phyloP scores from a whole-genome alignment of 2,888 invertebrate species.

The Spodoptera exigua region DNA sequence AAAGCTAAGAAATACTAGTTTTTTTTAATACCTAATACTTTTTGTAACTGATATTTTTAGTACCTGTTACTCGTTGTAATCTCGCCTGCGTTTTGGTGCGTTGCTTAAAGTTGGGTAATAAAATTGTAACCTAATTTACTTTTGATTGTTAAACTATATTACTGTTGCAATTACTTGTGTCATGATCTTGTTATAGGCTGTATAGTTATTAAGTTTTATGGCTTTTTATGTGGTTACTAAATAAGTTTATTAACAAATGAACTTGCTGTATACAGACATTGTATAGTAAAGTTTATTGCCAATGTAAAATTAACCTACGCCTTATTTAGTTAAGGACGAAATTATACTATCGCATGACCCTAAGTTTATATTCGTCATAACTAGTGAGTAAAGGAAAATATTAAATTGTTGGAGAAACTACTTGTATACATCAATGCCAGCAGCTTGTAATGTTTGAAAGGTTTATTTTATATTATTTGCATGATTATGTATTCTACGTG shows the following conservation, averaged over 20 bases:
- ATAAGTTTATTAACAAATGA: constrained; percentile 1
- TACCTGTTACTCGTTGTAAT: constrained; percentile 5
- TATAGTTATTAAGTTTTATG: constrained; percentile 22
- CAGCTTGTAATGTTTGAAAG: too few relatives aligned
- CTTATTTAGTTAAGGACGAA: too few relatives aligned
- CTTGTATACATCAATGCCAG: too few relatives aligned
- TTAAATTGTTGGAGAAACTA: too few relatives aligned
- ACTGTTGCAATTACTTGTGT: constrained; percentile 40
- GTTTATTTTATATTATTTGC: too few relatives aligned
- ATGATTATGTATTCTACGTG: too few relatives aligned
- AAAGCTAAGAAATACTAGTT: constrained; percentile 72
- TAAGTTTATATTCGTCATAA: too few relatives aligned
- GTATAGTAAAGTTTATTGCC: too few relatives aligned
- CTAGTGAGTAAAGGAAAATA: too few relatives aligned
- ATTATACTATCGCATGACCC: too few relatives aligned
- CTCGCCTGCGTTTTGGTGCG: constrained; percentile 15
- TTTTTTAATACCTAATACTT: constrained; percentile 52
- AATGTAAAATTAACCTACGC: too few relatives aligned
- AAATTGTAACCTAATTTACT: constrained; percentile 46
- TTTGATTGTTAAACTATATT: constrained; percentile 40
- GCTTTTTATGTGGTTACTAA: constrained; percentile 5
- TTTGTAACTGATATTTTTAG: constrained; percentile 40
- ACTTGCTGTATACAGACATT: not conserved
- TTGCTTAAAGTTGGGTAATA: constrained; percentile 32
- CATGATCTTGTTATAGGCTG: constrained; percentile 26